These are phyloP conservation scores for Scartelaos histophorus DNA, from an alignment of 2,113 vertebrate genomes.

Conservation along the genomic window DNA sequence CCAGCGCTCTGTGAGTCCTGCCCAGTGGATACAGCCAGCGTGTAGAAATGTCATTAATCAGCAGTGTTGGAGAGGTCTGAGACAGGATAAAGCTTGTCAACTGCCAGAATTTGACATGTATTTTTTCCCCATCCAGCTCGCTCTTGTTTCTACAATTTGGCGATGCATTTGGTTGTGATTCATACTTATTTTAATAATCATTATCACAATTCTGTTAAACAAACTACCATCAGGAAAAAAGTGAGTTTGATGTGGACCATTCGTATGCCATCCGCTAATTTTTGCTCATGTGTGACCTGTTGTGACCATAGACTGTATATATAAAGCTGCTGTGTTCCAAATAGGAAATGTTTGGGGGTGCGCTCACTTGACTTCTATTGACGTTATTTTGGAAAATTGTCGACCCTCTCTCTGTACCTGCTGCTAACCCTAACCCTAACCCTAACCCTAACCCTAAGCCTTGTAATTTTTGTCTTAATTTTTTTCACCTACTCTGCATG, in stretches of 20 bases:
- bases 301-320: too few species aligned
- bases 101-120: conserved; percentile 46
- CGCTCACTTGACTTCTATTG: too few species aligned
- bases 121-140: conserved; percentile 30
- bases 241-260: neutral
- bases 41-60: conserved; percentile 66
- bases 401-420: too few species aligned
- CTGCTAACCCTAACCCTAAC: too few species aligned
- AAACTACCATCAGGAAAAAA: neutral
- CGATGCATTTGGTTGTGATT: neutral
- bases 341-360: too few species aligned
- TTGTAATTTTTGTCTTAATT: too few species aligned
- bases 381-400: too few species aligned
- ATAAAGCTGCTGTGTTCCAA: too few species aligned
- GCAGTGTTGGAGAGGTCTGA: conserved; percentile 53
- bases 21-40: conserved; percentile 46
- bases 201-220: neutral
- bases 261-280: too few species aligned
- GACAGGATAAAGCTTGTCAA: conserved; percentile 50
- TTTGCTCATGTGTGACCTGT: too few species aligned
- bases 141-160: conserved; percentile 23
- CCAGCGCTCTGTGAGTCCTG: conserved; percentile 51
- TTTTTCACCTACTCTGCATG: too few species aligned
- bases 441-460: too few species aligned
- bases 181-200: neutral